A percentile compares a stretch with the other conserved stretches of the same genome.
Evolutionary conservation across 2,113 vertebrate species (phyloP).

Genomic region (Plotosus lineatus): DNA sequence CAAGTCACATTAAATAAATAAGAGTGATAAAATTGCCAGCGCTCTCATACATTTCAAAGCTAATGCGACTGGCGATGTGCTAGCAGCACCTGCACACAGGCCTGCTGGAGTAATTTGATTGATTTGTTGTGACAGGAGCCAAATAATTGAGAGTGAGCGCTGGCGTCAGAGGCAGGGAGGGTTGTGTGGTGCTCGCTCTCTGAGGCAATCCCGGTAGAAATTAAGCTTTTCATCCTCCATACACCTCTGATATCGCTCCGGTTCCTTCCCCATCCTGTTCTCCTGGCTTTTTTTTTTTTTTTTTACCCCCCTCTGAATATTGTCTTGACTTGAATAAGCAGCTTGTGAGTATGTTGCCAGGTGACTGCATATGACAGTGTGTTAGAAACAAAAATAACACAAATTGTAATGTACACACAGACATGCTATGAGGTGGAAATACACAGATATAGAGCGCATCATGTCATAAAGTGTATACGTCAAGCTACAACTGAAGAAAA

Average conservation of each 20-base stretch:
- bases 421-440: constrained; percentile 60
- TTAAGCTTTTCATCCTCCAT: constrained; percentile 87
- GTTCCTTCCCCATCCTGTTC: constrained; percentile 60
- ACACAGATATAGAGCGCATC: constrained; percentile 15
- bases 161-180: constrained; percentile 89
- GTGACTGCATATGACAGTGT: constrained; percentile 68
- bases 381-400: constrained; percentile 59
- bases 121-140: constrained; percentile 99
- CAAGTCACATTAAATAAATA: constrained; percentile 88
- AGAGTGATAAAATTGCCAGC: constrained; percentile 88
- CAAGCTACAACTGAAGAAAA: constrained; percentile 9
- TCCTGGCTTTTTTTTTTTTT: neutral
- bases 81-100: constrained; percentile 89
- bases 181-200: constrained; percentile 77
- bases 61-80: constrained; percentile 86
- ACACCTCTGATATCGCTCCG: constrained; percentile 82
- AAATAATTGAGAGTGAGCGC: constrained; percentile 99
- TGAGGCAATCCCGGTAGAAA: constrained; percentile 84
- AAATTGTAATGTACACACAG: constrained; percentile 66
- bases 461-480: constrained; percentile 39
- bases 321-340: constrained; percentile 79
- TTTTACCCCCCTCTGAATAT: constrained; percentile 60
- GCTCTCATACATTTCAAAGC: constrained; percentile 90
- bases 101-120: constrained; percentile 95
- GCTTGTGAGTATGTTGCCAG: constrained; percentile 65